These are phyloP conservation scores for Synanthedon formicaeformis DNA, from an alignment of 2,888 invertebrate genomes.

Conservation along the genomic window DNA sequence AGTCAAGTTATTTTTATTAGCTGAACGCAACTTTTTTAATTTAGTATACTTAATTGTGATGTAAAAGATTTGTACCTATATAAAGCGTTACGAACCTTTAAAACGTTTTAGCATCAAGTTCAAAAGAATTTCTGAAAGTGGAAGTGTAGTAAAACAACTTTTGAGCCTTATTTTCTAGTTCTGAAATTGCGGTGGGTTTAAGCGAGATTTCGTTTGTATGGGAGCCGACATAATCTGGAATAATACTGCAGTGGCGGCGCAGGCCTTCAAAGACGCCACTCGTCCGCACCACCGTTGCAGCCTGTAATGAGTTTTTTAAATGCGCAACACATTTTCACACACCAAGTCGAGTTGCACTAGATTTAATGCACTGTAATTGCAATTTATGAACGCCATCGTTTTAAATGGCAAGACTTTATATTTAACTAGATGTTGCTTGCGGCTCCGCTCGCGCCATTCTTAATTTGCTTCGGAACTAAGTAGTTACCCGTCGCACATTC, in stretches of 20 bases:
- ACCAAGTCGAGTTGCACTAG: slow-evolving; percentile 41
- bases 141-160: slow-evolving; percentile 60
- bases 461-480: too few relatives aligned
- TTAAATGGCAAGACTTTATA: slow-evolving; percentile 2
- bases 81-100: slow-evolving; percentile 11
- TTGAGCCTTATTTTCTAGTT: slow-evolving; percentile 64
- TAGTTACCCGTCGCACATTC: too few relatives aligned
- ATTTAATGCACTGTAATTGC: slow-evolving; percentile 42
- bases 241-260: slow-evolving; percentile 63
- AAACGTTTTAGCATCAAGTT: slow-evolving; percentile 21
- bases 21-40: too few relatives aligned
- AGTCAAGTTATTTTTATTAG: too few relatives aligned
- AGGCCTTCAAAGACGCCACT: slow-evolving; percentile 67
- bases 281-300: slow-evolving; percentile 58
- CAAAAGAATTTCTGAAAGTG: slow-evolving; percentile 50
- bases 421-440: slow-evolving; percentile 9
- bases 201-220: slow-evolving; percentile 70
- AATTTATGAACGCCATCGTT: slow-evolving; percentile 22
- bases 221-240: slow-evolving; percentile 67
- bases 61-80: slow-evolving; percentile 1
- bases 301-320: slow-evolving; percentile 68
- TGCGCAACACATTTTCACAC: slow-evolving; percentile 59
- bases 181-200: slow-evolving; percentile 68
- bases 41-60: neutral
- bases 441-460: slow-evolving; percentile 9